Conservation (phyloP, 2,113 vertebrate species). For the Balaenoptera acutorostrata region DNA sequence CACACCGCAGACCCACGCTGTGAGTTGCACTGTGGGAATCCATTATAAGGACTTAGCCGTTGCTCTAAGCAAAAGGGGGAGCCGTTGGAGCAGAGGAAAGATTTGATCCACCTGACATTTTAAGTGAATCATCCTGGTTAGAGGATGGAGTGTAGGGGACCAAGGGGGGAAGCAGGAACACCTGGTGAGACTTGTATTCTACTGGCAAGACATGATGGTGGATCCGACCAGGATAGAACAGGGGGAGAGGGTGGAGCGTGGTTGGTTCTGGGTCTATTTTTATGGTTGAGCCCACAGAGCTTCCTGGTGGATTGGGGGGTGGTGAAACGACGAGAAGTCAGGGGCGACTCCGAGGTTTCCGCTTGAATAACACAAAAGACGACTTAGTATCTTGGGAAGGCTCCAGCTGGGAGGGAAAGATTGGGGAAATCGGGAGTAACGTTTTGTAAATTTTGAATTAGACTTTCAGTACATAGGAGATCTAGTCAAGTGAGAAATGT, state of each 20-base stretch:
- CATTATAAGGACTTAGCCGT: neutral
- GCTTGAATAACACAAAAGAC: neutral
- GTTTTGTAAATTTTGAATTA: neutral
- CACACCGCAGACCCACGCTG: accelerated
- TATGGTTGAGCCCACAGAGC: neutral
- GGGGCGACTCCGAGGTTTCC: neutral
- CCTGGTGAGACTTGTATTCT: neutral
- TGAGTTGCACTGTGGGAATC: too few relatives aligned
- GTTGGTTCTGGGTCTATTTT: neutral
- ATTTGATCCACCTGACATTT: neutral
- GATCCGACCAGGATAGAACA: neutral
- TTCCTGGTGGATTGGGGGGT: neutral
- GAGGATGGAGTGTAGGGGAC: neutral
- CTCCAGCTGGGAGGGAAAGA: too few relatives aligned
- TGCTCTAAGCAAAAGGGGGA: neutral
- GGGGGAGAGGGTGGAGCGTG: neutral
- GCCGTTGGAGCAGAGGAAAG: neutral
- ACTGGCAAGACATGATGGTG: neutral
- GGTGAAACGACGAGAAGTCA: neutral
- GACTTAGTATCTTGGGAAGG: neutral
- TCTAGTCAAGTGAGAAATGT: neutral
- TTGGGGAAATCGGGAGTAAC: accelerated
- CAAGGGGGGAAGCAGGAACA: neutral
- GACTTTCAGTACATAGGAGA: neutral
- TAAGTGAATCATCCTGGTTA: neutral